A percentile compares a stretch with the other conserved stretches of the same genome.
Conservation (phyloP, 2,888 invertebrate species). For the Stenchaetothrips biformis region DNA sequence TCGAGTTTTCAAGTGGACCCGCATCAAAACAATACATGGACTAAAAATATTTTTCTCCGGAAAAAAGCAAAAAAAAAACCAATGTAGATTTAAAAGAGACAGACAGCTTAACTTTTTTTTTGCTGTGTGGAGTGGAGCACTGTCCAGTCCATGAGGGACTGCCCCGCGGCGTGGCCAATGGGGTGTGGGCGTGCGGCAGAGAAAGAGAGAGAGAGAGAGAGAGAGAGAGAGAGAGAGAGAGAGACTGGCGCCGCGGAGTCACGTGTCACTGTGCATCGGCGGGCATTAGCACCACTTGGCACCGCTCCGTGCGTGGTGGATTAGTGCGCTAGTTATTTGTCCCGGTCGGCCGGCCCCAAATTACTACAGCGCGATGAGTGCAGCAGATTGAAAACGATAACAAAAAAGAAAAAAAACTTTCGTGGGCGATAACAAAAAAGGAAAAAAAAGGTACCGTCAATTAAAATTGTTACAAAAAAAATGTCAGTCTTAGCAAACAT, state of each 20-base stretch:
- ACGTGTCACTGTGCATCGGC: too few species aligned
- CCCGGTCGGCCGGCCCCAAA: neutral
- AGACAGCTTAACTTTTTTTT: neutral
- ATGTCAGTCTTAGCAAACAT: neutral
- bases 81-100: neutral
- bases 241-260: neutral
- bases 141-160: neutral
- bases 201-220: conserved; percentile 7
- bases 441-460: too few species aligned
- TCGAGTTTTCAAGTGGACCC: too few species aligned
- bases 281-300: neutral
- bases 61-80: too few species aligned
- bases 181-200: neutral
- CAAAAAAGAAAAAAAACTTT: neutral
- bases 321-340: neutral
- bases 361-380: neutral
- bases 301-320: neutral
- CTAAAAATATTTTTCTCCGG: too few species aligned
- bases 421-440: too few species aligned
- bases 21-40: too few species aligned
- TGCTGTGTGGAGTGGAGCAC: too few species aligned
- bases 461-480: too few species aligned
- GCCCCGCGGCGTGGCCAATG: neutral
- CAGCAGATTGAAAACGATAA: neutral
- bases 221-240: neutral